A percentile compares a stretch with the other conserved stretches of the same genome.
phyloP scores from a whole-genome alignment of 2,797 vertebrate species.

The Peromyscus attwateri region DNA sequence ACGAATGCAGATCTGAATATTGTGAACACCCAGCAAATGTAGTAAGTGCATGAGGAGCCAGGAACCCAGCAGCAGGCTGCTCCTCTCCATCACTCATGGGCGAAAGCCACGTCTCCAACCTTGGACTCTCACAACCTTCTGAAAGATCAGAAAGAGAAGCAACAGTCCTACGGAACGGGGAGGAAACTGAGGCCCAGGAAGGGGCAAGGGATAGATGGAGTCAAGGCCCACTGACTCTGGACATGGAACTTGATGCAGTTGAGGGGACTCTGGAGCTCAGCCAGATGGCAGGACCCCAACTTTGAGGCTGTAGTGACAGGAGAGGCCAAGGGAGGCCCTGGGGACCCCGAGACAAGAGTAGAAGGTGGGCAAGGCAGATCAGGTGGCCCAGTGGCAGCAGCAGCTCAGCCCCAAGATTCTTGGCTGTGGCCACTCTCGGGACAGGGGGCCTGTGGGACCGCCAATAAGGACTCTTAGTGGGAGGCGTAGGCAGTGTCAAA shows the following conservation, averaged over 20 bases:
- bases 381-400: not conserved
- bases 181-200: not conserved
- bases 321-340: not conserved
- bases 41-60: not conserved
- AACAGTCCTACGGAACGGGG: no score
- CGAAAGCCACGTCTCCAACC: not conserved
- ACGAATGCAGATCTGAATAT: rapidly evolving
- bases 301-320: not conserved
- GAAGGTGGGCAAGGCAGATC: not conserved
- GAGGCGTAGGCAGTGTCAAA: not conserved
- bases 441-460: no score
- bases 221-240: not conserved
- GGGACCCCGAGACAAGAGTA: not conserved
- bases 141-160: not conserved
- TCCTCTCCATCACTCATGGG: not conserved
- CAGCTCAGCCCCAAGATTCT: not conserved
- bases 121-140: not conserved
- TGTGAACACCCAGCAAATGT: no score
- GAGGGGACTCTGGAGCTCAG: not conserved
- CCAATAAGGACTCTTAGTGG: not conserved
- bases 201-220: not conserved
- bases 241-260: not conserved
- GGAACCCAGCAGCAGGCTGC: not conserved
- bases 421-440: not conserved
- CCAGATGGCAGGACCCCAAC: not conserved